Evolutionary conservation across 2,888 invertebrate genomes (phyloP), one percentile per base, ranked within the genome.

Genomic region (Stenichneumon culpator): DNA sequence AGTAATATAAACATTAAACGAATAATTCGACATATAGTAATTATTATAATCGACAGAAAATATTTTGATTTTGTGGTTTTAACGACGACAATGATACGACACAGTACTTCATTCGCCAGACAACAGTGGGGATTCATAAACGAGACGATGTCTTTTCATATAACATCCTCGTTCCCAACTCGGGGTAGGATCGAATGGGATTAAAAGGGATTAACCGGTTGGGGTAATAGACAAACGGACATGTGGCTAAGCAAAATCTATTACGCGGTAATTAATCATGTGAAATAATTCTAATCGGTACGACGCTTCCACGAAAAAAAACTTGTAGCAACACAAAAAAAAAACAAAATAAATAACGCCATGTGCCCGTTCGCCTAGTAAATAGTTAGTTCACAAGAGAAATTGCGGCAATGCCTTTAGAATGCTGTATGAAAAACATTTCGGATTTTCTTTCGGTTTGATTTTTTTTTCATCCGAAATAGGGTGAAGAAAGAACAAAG

Each of bases 41-140:
- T 47, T 16, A 47, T 47, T 47, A 16, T 47, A 16, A 47, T 57
- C 57, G 72, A 72, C 57, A 44, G 87, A 86, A 19, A 72, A 68
- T 36, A 36, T 57, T 74, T 57, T 60, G 60, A 74, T 73, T 73
- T 73, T 80, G 67, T 19, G 67, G 50, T 72, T 54, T 78, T 77
- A 80, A 83, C 79, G 47, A 85, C 77, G 85, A 86, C 82, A 86
- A 82, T 82, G 77, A 90, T 92, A 93, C 91, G 91, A 92, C 92
- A 93, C 92, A 92, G 90, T 91, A 91, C 90, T 90, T 90, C 87
- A 91, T 90, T 90, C 90, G 90, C 90, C 90, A 92, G 92, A 90
- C 91, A 92, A 92, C 85, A 82, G 75, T 80, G 82, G 85, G 16
- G 85, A 86, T 70, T 72, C 32, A 60, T 28, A 73, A 73, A 74